These are phyloP conservation scores for Caenorhabditis sp. DNA, from an alignment of 2,888 invertebrate genomes.

Conservation along the genomic window DNA sequence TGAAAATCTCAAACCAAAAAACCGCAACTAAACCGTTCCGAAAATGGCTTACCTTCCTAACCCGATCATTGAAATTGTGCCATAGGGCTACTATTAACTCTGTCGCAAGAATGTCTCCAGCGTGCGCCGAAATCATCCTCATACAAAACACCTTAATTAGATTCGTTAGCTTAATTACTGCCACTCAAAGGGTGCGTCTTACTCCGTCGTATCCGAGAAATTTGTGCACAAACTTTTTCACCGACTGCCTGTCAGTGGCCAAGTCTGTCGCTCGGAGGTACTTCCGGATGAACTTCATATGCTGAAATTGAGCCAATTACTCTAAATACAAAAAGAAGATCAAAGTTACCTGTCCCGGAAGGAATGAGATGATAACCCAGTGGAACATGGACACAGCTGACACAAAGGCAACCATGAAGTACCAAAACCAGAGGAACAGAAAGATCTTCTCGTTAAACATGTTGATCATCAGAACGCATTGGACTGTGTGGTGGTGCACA, in stretches of 20 bases:
- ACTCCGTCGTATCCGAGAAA: conserved; percentile 78
- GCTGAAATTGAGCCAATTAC: conserved; percentile 67
- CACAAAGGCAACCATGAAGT: conserved; percentile 79
- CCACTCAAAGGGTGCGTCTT: conserved; percentile 7
- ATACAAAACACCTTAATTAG: conserved; percentile 77
- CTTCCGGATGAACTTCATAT: conserved; percentile 79
- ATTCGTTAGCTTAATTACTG: conserved; percentile 13
- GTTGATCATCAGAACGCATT: conserved; percentile 79
- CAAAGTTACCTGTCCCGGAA: conserved; percentile 77
- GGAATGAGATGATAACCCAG: conserved; percentile 78
- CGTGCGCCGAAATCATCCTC: conserved; percentile 79
- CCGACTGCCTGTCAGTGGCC: conserved; percentile 79
- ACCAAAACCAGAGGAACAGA: conserved; percentile 79
- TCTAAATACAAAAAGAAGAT: background rate
- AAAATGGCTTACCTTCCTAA: conserved; percentile 72
- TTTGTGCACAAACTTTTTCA: conserved; percentile 79
- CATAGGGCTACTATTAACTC: conserved; percentile 78
- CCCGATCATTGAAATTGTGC: conserved; percentile 79
- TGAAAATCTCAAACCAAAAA: conserved; percentile 36
- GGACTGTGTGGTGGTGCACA: conserved; percentile 79
- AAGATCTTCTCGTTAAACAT: conserved; percentile 78
- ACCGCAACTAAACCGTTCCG: conserved; percentile 34
- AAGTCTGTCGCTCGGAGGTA: conserved; percentile 79
- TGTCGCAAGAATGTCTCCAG: conserved; percentile 79
- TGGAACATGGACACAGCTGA: conserved; percentile 78